Evolutionary conservation across 1,140 invertebrate genomes (phyloP), one percentile per base, ranked within the genome.

Genomic region (Coelopa frigida): DNA sequence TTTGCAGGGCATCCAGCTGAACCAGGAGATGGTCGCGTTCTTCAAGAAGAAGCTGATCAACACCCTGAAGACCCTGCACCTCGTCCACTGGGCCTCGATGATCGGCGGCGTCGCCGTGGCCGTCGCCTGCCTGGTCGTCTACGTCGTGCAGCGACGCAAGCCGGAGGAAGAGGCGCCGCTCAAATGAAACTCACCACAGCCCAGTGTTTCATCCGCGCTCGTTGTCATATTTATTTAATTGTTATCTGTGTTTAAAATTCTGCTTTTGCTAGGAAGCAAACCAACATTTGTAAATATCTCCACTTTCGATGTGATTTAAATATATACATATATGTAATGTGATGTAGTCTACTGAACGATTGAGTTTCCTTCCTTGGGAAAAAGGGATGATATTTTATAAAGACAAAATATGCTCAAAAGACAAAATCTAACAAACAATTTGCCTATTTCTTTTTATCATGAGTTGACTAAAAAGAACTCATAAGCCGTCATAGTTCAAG

Each of bases 41-140:
- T 59, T 75, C 27, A 69, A 72, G 21, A 59, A 65, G 20, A 59
- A 54, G 42, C 52, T 72, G n/a, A 63, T 74, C 11, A 64, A 63
- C 17, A 54, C 61, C 0, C 44, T 73, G 3, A 56, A 60, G 26
- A 66, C 68, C 3, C 50, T 70, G 26, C 53, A 70, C 32, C 57
- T 68, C 14, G 56, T 71, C 7, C 63, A 68, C 39, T 71, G 63
- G 63, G 60, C 57, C 17, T 51, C 56, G 5, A 32, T 66, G 11
- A 53, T 53, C 18, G 63, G 59, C 6, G 63, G 63, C 21, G 21
- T 58, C 5, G 62, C 53, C 27, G 53, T 66, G 41, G 53, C 62
- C 18, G 50, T 44, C 1, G 23, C 62, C 3, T 42, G 62, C n/a
- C 50, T 66, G 6, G 36, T 65, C n/a, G 65, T 65, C 33, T 66